Evolutionary conservation across 2,797 vertebrate genomes (phyloP).

Genomic region (Orientallactaga sibirica): DNA sequence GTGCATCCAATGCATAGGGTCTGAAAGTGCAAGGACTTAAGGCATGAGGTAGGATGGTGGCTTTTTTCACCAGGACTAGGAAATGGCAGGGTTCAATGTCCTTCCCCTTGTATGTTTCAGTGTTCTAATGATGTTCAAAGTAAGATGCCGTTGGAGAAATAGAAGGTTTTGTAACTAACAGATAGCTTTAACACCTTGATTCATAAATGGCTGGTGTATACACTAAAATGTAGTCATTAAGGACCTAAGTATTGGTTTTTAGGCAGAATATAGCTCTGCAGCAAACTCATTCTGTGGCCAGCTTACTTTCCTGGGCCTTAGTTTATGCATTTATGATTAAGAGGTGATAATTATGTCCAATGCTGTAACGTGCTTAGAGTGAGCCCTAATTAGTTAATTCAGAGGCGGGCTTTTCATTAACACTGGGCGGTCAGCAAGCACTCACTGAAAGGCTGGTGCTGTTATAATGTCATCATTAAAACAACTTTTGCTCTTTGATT

Average conservation of each 20-base stretch:
- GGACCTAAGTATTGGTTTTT: neutral
- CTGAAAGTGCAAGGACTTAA: neutral
- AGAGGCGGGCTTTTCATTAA: neutral
- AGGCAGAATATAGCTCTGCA: neutral
- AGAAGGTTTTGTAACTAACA: slow-evolving; percentile 43
- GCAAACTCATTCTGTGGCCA: neutral
- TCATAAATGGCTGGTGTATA: slow-evolving; percentile 35
- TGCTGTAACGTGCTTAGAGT: neutral
- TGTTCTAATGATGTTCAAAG: neutral
- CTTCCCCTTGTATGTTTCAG: neutral
- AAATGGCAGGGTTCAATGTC: neutral
- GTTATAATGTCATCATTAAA: slow-evolving; percentile 9
- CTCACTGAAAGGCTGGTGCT: neutral
- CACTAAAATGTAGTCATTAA: neutral
- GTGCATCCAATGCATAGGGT: neutral
- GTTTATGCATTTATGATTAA: neutral
- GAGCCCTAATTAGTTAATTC: neutral
- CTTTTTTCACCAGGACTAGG: neutral
- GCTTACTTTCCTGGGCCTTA: neutral
- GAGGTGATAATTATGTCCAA: neutral
- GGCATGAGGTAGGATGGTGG: neutral
- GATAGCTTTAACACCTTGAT: neutral
- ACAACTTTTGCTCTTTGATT: neutral
- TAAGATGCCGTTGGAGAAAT: slow-evolving; percentile 28
- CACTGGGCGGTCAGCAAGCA: neutral